These are phyloP conservation scores for Lamellibrachia satsuma DNA, from an alignment of 2,888 invertebrate genomes.

Conservation along the genomic window DNA sequence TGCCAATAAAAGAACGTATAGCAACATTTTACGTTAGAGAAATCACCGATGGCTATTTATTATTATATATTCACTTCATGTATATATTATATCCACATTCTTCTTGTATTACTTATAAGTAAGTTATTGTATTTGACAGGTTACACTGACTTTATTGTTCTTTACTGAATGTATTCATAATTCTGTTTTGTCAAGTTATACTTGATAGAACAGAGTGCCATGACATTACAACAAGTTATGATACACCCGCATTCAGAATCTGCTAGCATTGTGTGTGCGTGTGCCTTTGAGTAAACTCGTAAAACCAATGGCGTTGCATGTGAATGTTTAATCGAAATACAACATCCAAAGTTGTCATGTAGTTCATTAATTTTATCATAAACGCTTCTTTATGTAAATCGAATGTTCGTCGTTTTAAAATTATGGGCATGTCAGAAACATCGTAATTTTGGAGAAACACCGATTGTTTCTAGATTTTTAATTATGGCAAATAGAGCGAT, in stretches of 20 bases:
- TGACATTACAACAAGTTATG: background rate
- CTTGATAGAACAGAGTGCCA: background rate
- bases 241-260: background rate
- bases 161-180: background rate
- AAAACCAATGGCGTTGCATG: background rate
- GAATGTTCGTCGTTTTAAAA: background rate
- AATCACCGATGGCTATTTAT: constrained; percentile 12
- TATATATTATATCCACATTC: background rate
- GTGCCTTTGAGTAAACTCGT: background rate
- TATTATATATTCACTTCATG: background rate
- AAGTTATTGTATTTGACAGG: background rate
- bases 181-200: background rate
- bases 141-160: background rate
- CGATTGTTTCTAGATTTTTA: background rate
- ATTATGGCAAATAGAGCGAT: background rate
- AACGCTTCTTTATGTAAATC: background rate
- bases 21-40: background rate
- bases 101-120: background rate
- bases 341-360: background rate
- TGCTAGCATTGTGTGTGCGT: background rate
- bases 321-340: constrained; percentile 6
- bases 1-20: background rate
- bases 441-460: background rate
- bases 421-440: background rate
- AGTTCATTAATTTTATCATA: background rate